phyloP scores from a whole-genome alignment of 2,888 invertebrate genomes.

The Yponomeuta evonymella region DNA sequence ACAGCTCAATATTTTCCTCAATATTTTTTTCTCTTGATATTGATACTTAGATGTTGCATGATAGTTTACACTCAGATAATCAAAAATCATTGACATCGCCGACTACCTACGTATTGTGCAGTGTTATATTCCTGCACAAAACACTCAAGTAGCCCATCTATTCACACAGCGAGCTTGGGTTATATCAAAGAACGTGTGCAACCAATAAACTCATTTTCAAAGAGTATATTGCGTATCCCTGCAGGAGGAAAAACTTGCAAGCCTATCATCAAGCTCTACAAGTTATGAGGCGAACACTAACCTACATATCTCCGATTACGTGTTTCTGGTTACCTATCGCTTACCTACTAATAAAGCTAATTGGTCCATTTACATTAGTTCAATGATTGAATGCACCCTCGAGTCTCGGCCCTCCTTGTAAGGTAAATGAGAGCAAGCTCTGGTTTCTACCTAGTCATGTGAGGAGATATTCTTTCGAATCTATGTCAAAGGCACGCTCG shows the following conservation, averaged over 20 bases:
- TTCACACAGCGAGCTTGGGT: too few species aligned
- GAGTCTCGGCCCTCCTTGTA: background rate
- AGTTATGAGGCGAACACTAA: background rate
- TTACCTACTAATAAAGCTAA: conserved; percentile 1
- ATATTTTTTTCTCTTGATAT: background rate
- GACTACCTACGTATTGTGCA: too few species aligned
- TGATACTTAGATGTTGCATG: too few species aligned
- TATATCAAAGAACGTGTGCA: too few species aligned
- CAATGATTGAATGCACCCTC: background rate
- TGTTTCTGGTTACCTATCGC: background rate
- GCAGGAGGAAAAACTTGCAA: background rate
- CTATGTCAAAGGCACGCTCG: background rate
- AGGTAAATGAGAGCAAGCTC: conserved; percentile 8
- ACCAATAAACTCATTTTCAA: too few species aligned
- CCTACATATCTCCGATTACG: conserved; percentile 7
- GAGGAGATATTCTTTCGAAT: conserved; percentile 1
- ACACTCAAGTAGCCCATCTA: background rate
- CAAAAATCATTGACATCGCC: too few species aligned
- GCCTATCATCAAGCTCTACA: background rate
- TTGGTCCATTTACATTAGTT: conserved; percentile 6
- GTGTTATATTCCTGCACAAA: background rate
- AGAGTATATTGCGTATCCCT: background rate
- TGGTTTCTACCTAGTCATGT: background rate
- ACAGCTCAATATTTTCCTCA: background rate
- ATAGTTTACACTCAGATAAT: too few species aligned